Evolutionary conservation across 1,140 invertebrate species (phyloP).

Genomic region (Caenorhabditis tropicalis): DNA sequence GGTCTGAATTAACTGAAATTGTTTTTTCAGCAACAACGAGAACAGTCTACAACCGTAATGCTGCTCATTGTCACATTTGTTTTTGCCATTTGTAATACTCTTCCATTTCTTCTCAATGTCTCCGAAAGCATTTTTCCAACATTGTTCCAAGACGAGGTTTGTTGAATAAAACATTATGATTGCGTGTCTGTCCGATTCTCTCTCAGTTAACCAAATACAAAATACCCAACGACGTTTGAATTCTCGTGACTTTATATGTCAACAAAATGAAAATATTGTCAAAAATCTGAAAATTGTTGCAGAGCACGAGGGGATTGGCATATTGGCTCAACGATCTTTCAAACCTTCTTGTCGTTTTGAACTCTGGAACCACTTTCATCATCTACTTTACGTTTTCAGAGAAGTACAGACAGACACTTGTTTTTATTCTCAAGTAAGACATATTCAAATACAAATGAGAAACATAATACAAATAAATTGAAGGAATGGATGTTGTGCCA

Average conservation of each 20-base stretch:
- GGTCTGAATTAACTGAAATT: too few relatives aligned
- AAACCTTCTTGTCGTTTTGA: slow-evolving; percentile 65
- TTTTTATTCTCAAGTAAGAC: slow-evolving; percentile 56
- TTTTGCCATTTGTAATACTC: slow-evolving; percentile 66
- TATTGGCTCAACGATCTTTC: slow-evolving; percentile 67
- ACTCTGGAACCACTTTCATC: slow-evolving; percentile 61
- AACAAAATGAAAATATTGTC: neutral
- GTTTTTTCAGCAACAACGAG: slow-evolving; percentile 66
- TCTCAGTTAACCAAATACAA: neutral
- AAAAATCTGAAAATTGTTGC: slow-evolving; percentile 14
- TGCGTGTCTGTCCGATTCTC: neutral
- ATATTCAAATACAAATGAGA: neutral
- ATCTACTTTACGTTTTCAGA: slow-evolving; percentile 61
- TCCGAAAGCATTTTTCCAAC: slow-evolving; percentile 65
- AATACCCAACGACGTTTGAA: neutral
- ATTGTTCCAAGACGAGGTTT: slow-evolving; percentile 62
- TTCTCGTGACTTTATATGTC: slow-evolving; percentile 35
- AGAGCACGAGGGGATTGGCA: slow-evolving; percentile 60
- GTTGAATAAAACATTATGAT: slow-evolving; percentile 32
- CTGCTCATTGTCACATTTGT: slow-evolving; percentile 66
- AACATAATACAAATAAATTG: neutral
- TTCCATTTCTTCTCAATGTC: slow-evolving; percentile 67
- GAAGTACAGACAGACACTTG: slow-evolving; percentile 59
- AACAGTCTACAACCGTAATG: slow-evolving; percentile 68
- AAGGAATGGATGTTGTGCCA: slow-evolving; percentile 54